Percentiles rank a stretch among this genome's conserved stretches.
Evolutionary conservation across 64 coral and sea anemone species (phyloP).

Genomic region (Acropora yongei): DNA sequence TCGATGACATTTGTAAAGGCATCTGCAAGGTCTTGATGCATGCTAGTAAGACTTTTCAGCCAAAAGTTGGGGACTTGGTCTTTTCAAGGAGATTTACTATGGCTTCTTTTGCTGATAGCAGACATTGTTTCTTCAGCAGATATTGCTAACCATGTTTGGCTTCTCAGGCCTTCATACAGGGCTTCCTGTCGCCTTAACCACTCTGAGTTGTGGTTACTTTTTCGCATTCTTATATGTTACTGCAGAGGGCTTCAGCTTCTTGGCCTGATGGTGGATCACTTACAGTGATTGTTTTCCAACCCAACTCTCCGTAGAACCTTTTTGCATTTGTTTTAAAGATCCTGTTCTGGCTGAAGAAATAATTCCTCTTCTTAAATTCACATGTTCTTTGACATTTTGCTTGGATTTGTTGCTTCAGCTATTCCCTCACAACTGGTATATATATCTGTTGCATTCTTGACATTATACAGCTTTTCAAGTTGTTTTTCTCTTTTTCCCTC

Average conservation of each 20-base stretch:
- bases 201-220: not conserved
- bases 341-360: conserved; percentile 2
- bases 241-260: conserved; percentile 26
- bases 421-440: not conserved
- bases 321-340: not conserved
- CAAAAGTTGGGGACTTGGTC: not conserved
- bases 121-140: not conserved
- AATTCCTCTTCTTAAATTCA: not conserved
- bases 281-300: not conserved
- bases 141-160: not conserved
- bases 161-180: not conserved
- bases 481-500: not conserved
- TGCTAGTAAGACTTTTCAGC: not conserved
- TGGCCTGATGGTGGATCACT: not conserved
- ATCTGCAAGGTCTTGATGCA: not conserved
- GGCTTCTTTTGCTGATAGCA: not conserved
- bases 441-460: conserved; percentile 1
- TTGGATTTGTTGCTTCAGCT: not conserved
- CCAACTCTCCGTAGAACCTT: conserved; percentile 24
- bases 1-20: conserved; percentile 1
- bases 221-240: not conserved
- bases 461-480: not conserved
- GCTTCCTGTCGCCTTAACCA: not conserved
- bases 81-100: not conserved
- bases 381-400: conserved; percentile 1